phyloP scores from a whole-genome alignment of 2,888 invertebrate genomes.

The Crematogaster levior region DNA sequence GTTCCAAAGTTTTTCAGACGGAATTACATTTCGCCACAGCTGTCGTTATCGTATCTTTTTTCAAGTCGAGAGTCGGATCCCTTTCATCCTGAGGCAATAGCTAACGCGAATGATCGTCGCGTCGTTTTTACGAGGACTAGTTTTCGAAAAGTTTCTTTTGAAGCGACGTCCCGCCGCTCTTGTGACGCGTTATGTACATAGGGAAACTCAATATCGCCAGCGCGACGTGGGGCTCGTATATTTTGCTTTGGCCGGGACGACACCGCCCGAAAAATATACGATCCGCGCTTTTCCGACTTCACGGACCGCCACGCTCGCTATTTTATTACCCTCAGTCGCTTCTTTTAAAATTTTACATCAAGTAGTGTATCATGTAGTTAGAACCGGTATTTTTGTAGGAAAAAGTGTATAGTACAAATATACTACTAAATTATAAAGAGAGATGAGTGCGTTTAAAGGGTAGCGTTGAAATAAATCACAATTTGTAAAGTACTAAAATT shows the following conservation, averaged over 20 bases:
- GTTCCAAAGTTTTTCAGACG: not conserved
- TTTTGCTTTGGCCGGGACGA: slow-evolving; percentile 72
- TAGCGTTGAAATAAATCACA: not conserved
- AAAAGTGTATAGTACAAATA: not conserved
- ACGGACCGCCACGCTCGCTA: slow-evolving; percentile 55
- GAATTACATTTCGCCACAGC: slow-evolving; percentile 15
- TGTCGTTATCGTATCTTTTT: slow-evolving; percentile 8
- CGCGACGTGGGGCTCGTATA: slow-evolving; percentile 68
- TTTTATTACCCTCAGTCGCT: slow-evolving; percentile 62
- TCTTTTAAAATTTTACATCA: slow-evolving; percentile 18
- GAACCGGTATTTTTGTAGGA: not conserved
- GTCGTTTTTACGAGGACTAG: slow-evolving; percentile 46
- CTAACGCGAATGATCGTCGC: slow-evolving; percentile 28
- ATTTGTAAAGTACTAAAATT: not conserved
- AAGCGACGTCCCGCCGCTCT: slow-evolving; percentile 50
- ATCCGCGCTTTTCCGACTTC: slow-evolving; percentile 62
- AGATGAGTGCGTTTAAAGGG: not conserved
- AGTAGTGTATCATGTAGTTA: not conserved
- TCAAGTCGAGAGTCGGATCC: not conserved
- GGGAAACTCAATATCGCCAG: slow-evolving; percentile 74
- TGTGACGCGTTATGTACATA: slow-evolving; percentile 55
- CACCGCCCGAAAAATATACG: slow-evolving; percentile 75
- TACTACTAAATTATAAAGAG: not conserved
- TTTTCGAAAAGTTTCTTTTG: slow-evolving; percentile 56
- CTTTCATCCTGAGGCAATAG: slow-evolving; percentile 16